Evolutionary conservation across 1,140 invertebrate genomes (phyloP).

Genomic region (Anagrus nilaparvatae): DNA sequence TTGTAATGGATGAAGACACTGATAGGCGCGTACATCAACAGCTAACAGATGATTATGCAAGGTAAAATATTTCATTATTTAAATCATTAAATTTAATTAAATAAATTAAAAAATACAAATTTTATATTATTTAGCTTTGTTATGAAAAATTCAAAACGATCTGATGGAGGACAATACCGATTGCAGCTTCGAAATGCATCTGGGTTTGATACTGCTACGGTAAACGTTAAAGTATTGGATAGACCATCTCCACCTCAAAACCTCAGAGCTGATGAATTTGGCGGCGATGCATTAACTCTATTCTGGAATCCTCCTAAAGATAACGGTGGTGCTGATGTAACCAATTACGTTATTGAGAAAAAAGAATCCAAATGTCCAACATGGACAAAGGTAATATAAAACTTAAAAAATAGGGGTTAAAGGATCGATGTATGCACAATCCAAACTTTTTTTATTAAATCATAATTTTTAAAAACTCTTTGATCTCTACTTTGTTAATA

Average conservation of each 20-base stretch:
- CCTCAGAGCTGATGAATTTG: constrained; percentile 84
- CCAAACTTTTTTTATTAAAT: too few relatives aligned
- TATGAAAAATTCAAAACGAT: constrained; percentile 82
- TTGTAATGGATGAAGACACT: constrained; percentile 55
- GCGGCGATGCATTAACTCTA: constrained; percentile 87
- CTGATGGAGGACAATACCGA: constrained; percentile 85
- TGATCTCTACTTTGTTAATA: too few relatives aligned
- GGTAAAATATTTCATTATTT: constrained; percentile 18
- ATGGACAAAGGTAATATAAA: constrained; percentile 83
- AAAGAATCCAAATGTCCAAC: constrained; percentile 68
- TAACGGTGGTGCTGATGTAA: constrained; percentile 89
- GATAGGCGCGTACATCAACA: constrained; percentile 73
- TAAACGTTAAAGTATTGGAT: constrained; percentile 91
- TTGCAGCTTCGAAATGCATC: constrained; percentile 88
- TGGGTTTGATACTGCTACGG: constrained; percentile 86
- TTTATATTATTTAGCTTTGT: constrained; percentile 55
- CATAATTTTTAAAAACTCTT: too few relatives aligned
- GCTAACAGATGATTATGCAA: constrained; percentile 77
- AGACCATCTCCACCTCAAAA: constrained; percentile 79
- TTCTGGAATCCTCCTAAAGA: constrained; percentile 94
- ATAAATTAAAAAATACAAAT: neutral
- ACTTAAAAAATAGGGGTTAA: too few relatives aligned
- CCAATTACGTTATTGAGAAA: constrained; percentile 95
- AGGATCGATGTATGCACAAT: too few relatives aligned
- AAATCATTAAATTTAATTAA: neutral